Base-by-base conservation (phyloP, 2,797 vertebrate species). In the Chloroceryle amazona region DNA sequence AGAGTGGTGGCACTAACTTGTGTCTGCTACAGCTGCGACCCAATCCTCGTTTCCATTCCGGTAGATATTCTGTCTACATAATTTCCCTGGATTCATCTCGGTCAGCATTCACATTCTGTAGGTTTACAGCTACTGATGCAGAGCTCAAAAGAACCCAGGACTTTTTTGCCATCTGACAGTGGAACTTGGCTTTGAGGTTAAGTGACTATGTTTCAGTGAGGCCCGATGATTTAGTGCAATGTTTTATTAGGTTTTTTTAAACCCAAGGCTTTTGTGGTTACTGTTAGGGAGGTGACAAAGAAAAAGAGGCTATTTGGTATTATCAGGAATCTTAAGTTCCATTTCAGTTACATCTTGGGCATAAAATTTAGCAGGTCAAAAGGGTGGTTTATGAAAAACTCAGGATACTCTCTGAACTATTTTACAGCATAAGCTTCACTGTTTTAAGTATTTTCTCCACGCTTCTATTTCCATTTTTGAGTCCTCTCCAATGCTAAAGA, bases 151-250 rank as follows among this genome's bases (percentile, higher is more conserved):
- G 29, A 37, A 25, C 46, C 18, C 18, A 7, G 15, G 29, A 55
- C 19, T 28, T 13, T 3, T 31, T 25, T 51, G 62, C 49, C 46
- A 61, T 47, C 29, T 63, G 72, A 68, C 76, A 62, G 25, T 1
- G 5, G 15, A 17, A 16, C 15, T 31, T n/a, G 11, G 31, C 35
- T 29, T 28, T 19, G 58, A 60, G 17, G 20, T 28, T 23, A 23
- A 54, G 4, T 14, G 18, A 41, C n/a, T 12, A 16, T 11, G 25
- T 37, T 13, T 13, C 10, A 51, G 11, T 6, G 9, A 51, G 25
- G 28, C 12, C 18, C 11, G 13, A 1, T 6, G 21, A 28, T 26
- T 31, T 15, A n/a, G 14, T 2, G 1, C 4, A 3, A 3, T 13
- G 33, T 23, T 29, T 26, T 31, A 33, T 26, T 17, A 31, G 8